Base-by-base conservation (phyloP, 2,888 invertebrate genomes). In the Anthoptus insignis region DNA sequence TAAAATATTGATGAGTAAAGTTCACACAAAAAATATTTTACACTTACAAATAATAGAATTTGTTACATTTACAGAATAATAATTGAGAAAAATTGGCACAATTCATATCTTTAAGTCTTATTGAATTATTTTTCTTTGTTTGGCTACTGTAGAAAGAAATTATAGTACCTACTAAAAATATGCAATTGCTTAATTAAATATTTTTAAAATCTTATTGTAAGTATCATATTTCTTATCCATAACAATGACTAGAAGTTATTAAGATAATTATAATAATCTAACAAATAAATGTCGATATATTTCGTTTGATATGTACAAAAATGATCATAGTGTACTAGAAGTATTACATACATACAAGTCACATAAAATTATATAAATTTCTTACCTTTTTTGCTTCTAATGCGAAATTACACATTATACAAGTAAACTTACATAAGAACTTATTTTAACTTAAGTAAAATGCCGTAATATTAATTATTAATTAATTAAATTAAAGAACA, bases 291-390 rank as follows among this genome's bases (percentile, higher is more conserved):
- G 37, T 69, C 69, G 59, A 75, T 73, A 75, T 73, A 76, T 76
- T 61, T 61, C 69, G n/a, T 63, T 78, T 84, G 85, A 85, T 85
- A 85, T 85, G 85, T 84, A 85, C 84, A 84, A 73, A 6, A 42
- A 53, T 1, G 1, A 5, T n/a, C 8, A 22, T 54, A 14, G 13
- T 45, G 45, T 45, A 45, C 11, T 14, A 27, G 14, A 49, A 14
- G 14, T 14, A 49, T 8, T 49, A 49, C 27, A 45, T 22, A 13
- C 21, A 45, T 45, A 22, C 21, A 45, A 7, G 19, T 19, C 45
- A 45, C 6, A 2, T 45, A 21, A 21, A 45, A 2, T 16, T 39
- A 16, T 39, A 7, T 39, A 16, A 39, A 16, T 8, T 39, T 39
- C 19, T 16, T 42, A 42, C 16, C 6, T 34, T n/a, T n/a, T n/a